These are phyloP conservation scores for Prenolepis imparis DNA, from an alignment of 2,888 invertebrate species.

Conservation along the genomic window DNA sequence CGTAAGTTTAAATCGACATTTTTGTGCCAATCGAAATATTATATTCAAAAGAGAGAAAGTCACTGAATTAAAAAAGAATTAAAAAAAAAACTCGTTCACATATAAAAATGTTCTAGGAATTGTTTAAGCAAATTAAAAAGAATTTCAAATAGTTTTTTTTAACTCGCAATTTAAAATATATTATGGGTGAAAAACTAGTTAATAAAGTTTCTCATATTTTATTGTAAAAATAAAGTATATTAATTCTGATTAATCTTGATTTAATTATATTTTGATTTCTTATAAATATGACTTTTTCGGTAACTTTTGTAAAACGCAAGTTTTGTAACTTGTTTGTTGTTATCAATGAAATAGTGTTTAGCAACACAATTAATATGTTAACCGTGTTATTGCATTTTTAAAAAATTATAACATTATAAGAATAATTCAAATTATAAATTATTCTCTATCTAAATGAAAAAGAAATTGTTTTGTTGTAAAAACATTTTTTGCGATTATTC, in stretches of 20 bases:
- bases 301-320: background rate
- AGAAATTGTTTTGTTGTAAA: background rate
- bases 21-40: no score
- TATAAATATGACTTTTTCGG: background rate
- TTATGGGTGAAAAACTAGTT: background rate
- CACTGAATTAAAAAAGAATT: background rate
- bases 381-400: background rate
- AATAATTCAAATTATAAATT: background rate
- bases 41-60: conserved; percentile 2
- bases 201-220: background rate
- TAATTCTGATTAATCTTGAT: background rate
- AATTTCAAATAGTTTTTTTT: background rate
- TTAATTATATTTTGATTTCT: background rate
- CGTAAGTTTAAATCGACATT: background rate
- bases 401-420: background rate
- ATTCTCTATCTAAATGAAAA: background rate
- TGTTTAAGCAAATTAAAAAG: background rate
- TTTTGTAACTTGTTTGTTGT: background rate
- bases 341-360: background rate
- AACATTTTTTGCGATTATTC: background rate
- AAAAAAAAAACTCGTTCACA: background rate
- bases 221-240: background rate
- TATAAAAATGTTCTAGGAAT: background rate
- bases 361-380: background rate
- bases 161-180: background rate